Conservation (phyloP, 2,797 vertebrate genomes). For the Phalloptychus januarius region DNA sequence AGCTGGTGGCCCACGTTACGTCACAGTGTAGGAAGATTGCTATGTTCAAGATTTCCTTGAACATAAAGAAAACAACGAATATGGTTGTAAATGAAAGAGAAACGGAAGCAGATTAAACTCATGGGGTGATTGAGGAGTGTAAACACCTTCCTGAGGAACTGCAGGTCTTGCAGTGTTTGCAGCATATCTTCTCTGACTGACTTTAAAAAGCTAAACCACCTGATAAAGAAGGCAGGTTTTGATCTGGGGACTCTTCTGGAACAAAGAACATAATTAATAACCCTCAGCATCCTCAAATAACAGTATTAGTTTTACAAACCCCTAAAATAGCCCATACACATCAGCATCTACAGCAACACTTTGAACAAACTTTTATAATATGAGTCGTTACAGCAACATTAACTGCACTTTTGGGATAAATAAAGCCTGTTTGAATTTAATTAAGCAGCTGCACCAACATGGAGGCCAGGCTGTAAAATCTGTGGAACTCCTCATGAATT, state of each 20-base stretch:
- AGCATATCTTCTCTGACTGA: not conserved
- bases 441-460: not conserved
- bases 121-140: not conserved
- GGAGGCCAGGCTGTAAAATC: not conserved
- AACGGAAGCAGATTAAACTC: not conserved
- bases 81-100: not conserved
- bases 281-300: too few species aligned
- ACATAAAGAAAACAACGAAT: not conserved
- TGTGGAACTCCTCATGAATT: not conserved
- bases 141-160: not conserved
- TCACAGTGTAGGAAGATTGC: not conserved
- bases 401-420: too few species aligned
- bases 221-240: not conserved
- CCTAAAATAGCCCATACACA: too few species aligned
- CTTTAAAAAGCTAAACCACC: not conserved
- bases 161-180: not conserved
- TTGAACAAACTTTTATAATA: not conserved
- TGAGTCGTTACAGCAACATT: not conserved
- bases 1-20: not conserved
- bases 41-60: not conserved
- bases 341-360: not conserved
- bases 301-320: too few species aligned
- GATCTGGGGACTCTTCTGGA: not conserved
- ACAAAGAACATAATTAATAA: too few species aligned
- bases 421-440: not conserved